Evolutionary conservation across 2,888 invertebrate species (phyloP), one percentile per base, ranked within the genome.

Genomic region (Falcaria lacertinaria): DNA sequence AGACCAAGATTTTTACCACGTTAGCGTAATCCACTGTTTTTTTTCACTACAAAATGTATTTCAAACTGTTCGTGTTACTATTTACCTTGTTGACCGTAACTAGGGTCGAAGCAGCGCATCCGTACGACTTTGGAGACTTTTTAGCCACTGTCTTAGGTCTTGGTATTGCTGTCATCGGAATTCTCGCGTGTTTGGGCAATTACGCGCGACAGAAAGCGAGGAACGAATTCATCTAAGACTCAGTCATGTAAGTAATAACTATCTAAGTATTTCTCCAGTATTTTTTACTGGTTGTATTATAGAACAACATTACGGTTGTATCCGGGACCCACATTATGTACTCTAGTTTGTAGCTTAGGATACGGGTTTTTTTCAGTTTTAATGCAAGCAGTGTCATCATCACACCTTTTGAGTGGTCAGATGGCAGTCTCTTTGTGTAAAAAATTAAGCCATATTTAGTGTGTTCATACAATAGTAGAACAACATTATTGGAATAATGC

Each of bases 121-220:
- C 89, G 45, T 93, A 92, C 61, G 93, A 93, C 72, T 93, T 93
- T 64, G 93, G 93, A 1, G 93, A 93, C 72, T 92, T 92, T 49
- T 64, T 93, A 51, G 94, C 93, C 4, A 86, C 93, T 15, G 81
- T 93, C 52, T 64, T 94, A 40, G 93, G 93, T 1, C 60, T 93
- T 33, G 82, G 91, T 34, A 89, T 93, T 34, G 87, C 91, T 37
- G 87, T 90, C 17, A 69, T 92, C 45, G 92, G 92, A 59, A 90
- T 93, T 46, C 84, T 93, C 41, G 93, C 93, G 15, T 93, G 93
- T 75, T 83, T 94, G 63, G 94, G 93, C 32, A 92, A 91, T 54
- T 93, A 93, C 67, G 93, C 93, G 15, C 89, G 94, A 64, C 91
- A 90, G 71, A 89, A 89, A 74, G 90, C 91, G 35, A 79, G 88